phyloP scores from a whole-genome alignment of 2,888 invertebrate species.

The Sceliomorpha sp. region DNA sequence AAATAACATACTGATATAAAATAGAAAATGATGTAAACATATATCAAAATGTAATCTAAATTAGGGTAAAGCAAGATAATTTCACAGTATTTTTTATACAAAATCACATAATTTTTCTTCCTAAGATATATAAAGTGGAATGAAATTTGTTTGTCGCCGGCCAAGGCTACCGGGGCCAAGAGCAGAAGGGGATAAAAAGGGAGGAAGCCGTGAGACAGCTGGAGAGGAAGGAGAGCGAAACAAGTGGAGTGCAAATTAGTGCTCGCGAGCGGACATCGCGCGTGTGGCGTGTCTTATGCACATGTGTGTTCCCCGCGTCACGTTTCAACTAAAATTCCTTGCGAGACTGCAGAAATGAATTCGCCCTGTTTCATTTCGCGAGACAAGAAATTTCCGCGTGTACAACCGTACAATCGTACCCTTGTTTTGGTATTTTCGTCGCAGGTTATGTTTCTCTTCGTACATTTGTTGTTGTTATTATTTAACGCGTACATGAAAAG shows the following conservation, averaged over 20 bases:
- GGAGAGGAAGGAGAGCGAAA: constrained; percentile 30
- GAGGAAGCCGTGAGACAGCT: constrained; percentile 37
- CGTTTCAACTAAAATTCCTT: constrained; percentile 57
- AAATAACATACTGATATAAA: too few species aligned
- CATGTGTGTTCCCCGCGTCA: constrained; percentile 31
- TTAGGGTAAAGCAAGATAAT: too few species aligned
- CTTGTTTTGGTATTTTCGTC: constrained; percentile 11
- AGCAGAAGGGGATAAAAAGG: constrained; percentile 18
- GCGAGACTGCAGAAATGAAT: constrained; percentile 45
- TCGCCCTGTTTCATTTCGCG: constrained; percentile 39
- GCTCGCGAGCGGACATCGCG: constrained; percentile 21
- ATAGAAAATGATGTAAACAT: too few species aligned
- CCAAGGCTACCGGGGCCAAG: constrained; percentile 35
- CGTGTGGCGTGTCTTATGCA: constrained; percentile 29
- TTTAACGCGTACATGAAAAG: too few species aligned
- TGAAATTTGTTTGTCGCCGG: too few species aligned
- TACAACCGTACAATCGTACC: not conserved
- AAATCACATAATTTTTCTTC: too few species aligned
- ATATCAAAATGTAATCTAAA: too few species aligned
- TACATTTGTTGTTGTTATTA: too few species aligned
- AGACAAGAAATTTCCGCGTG: constrained; percentile 27
- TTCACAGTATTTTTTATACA: too few species aligned
- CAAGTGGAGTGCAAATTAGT: constrained; percentile 53
- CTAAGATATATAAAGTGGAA: too few species aligned
- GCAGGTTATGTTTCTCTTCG: too few species aligned